Percentiles rank a stretch among this genome's conserved stretches.
Conservation (phyloP, 2,113 vertebrate species). For the Bubo bubo region DNA sequence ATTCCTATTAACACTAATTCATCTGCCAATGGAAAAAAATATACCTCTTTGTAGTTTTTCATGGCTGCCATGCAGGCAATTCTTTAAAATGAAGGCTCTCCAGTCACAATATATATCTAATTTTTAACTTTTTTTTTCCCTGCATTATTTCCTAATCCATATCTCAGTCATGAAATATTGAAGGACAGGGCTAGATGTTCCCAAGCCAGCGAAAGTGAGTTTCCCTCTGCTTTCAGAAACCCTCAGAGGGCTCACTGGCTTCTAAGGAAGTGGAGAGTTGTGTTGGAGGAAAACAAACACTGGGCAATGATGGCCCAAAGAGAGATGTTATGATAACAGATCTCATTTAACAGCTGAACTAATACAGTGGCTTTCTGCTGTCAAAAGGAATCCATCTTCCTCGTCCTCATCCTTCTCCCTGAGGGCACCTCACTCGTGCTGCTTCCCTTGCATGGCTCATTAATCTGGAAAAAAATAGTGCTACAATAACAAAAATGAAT, state of each 20-base stretch:
- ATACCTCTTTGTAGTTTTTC: not conserved
- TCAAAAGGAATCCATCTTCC: not conserved
- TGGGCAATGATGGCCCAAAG: rapidly evolving
- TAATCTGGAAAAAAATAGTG: not conserved
- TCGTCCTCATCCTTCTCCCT: not conserved
- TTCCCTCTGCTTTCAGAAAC: not conserved
- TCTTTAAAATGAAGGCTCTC: not conserved
- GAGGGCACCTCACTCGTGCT: not conserved
- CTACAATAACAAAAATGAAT: not conserved
- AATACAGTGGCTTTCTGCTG: not conserved
- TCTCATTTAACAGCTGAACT: not conserved
- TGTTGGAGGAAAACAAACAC: not conserved
- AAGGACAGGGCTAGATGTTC: not conserved
- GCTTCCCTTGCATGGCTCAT: not conserved
- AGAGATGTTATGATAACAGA: not conserved
- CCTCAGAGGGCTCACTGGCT: not conserved
- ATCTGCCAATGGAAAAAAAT: not conserved
- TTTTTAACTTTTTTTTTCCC: not conserved
- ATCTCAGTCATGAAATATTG: not conserved
- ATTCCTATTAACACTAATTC: not conserved
- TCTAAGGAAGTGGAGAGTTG: not conserved
- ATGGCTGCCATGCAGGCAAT: not conserved
- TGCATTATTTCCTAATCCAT: not conserved
- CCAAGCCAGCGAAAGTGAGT: not conserved
- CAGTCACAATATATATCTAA: not conserved